These are phyloP conservation scores for Drosophila longiperda DNA, from an alignment of 2,888 invertebrate species.

Conservation along the genomic window DNA sequence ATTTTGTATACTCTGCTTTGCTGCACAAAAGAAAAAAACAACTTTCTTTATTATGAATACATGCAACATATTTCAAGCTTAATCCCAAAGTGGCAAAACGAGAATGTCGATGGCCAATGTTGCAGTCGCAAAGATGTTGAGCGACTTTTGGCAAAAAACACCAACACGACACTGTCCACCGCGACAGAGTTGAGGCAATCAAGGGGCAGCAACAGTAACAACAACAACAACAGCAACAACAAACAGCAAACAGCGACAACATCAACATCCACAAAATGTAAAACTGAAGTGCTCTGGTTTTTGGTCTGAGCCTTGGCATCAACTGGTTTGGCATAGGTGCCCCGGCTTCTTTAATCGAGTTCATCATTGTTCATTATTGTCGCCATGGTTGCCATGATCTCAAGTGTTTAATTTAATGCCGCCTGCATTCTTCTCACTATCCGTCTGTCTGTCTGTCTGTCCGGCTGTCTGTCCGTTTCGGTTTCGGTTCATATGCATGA, in stretches of 20 bases:
- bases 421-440: constrained; percentile 58
- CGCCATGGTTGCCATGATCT: constrained; percentile 69
- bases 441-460: constrained; percentile 17
- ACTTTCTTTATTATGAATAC: constrained; percentile 71
- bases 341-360: constrained; percentile 73
- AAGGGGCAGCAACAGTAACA: constrained; percentile 39
- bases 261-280: constrained; percentile 36
- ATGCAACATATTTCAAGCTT: constrained; percentile 71
- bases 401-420: constrained; percentile 79
- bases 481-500: constrained; percentile 59
- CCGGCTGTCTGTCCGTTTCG: constrained; percentile 1
- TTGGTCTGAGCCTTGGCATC: constrained; percentile 34
- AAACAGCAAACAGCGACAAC: neutral
- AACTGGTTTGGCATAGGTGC: constrained; percentile 64
- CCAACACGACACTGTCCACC: constrained; percentile 8
- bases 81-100: constrained; percentile 79
- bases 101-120: constrained; percentile 68
- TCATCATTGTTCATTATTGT: constrained; percentile 80
- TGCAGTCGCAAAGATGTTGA: constrained; percentile 55
- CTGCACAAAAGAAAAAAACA: constrained; percentile 18
- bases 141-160: constrained; percentile 68
- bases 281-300: constrained; percentile 48
- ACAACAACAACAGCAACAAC: constrained; percentile 6
- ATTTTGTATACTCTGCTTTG: constrained; percentile 3
- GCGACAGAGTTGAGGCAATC: constrained; percentile 20